These are phyloP conservation scores for Anarrhichthys ocellatus DNA, from an alignment of 2,113 vertebrate species.

Conservation along the genomic window DNA sequence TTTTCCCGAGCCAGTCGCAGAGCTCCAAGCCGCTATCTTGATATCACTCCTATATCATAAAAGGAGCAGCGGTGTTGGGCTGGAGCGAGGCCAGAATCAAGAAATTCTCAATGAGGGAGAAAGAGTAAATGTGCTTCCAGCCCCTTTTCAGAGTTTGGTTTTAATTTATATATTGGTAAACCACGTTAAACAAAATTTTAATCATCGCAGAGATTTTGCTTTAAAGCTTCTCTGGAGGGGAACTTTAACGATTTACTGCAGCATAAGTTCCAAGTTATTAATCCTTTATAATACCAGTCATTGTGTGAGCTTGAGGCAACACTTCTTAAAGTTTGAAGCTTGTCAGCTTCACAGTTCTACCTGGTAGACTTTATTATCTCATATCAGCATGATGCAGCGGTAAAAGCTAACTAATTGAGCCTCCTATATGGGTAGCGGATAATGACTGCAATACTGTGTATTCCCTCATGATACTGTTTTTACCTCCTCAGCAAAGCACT, in stretches of 20 bases:
- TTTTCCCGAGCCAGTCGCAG: too few relatives aligned
- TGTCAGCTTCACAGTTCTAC: not conserved
- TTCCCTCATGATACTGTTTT: constrained; percentile 48
- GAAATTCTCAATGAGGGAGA: not conserved
- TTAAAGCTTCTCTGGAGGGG: not conserved
- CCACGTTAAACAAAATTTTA: not conserved
- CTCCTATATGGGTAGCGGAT: constrained; percentile 18
- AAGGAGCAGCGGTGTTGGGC: too few relatives aligned
- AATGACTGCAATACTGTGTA: constrained; percentile 53
- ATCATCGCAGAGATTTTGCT: not conserved
- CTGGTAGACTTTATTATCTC: constrained; percentile 15
- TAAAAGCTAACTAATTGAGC: constrained; percentile 37
- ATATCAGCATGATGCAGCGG: constrained; percentile 23
- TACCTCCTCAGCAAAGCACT: constrained; percentile 65
- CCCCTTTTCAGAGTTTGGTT: not conserved
- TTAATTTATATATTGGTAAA: not conserved
- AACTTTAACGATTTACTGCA: not conserved
- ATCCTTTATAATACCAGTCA: not conserved
- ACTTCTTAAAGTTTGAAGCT: not conserved
- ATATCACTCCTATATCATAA: too few relatives aligned
- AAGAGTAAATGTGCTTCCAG: not conserved
- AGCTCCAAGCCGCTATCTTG: too few relatives aligned
- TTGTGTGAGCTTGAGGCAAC: not conserved
- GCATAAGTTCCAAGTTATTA: not conserved
- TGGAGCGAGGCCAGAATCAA: not conserved